Conservation (phyloP, 2,113 vertebrate species). For the Ammospiza caudacuta region DNA sequence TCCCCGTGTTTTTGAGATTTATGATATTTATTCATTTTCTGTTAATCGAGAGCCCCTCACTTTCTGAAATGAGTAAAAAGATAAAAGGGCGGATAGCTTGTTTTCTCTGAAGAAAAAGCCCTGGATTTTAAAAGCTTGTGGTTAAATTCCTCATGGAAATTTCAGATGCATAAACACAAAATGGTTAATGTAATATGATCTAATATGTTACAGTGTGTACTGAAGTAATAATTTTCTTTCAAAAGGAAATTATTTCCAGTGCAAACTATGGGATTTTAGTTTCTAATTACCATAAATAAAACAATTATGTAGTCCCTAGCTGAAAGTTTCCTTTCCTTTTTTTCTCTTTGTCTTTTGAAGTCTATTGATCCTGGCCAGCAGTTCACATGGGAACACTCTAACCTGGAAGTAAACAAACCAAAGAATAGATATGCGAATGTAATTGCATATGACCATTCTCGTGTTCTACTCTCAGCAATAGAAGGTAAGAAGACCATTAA, state of each 20-base stretch:
- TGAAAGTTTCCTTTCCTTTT: conserved; percentile 30
- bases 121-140: not conserved
- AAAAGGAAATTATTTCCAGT: not conserved
- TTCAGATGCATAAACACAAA: not conserved
- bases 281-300: not conserved
- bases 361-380: conserved; percentile 97
- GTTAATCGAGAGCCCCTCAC: not conserved
- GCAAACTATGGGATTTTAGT: not conserved
- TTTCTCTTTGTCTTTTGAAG: conserved; percentile 76
- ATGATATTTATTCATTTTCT: not conserved
- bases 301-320: not conserved
- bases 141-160: not conserved
- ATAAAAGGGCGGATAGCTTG: not conserved
- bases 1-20: not conserved
- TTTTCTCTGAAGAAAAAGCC: not conserved
- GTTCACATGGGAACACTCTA: conserved; percentile 98
- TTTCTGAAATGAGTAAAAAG: not conserved
- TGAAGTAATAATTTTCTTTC: not conserved
- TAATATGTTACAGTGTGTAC: not conserved
- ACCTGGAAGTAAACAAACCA: conserved; percentile 99
- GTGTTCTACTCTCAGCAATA: conserved; percentile 93
- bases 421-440: conserved; percentile 99
- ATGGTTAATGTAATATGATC: not conserved
- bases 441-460: conserved; percentile 97
- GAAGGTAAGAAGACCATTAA: conserved; percentile 84